Evolutionary conservation across 1,140 invertebrate genomes (phyloP).

Genomic region (Leguminivora glycinivorella): DNA sequence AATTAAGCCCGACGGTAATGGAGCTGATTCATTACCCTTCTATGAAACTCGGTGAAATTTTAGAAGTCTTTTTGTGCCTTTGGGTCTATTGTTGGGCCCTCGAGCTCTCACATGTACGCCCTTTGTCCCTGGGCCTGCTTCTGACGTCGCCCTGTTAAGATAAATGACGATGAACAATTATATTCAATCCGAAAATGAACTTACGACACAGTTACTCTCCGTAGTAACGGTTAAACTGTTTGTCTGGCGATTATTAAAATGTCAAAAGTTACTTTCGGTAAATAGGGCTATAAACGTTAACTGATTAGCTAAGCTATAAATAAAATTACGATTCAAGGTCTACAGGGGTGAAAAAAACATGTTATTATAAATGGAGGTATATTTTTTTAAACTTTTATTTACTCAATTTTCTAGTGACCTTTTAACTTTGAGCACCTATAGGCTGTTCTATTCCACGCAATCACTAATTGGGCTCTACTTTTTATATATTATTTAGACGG

Average conservation of each 20-base stretch:
- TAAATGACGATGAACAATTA: slow-evolving; percentile 44
- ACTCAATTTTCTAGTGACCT: too few species aligned
- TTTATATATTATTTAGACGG: too few species aligned
- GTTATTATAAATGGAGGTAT: too few species aligned
- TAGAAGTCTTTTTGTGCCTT: slow-evolving; percentile 41
- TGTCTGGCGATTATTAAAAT: slow-evolving; percentile 16
- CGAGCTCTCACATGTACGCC: slow-evolving; percentile 40
- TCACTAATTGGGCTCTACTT: too few species aligned
- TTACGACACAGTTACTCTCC: slow-evolving; percentile 19
- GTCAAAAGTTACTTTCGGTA: slow-evolving; percentile 23
- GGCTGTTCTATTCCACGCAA: too few species aligned
- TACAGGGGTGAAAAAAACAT: too few species aligned
- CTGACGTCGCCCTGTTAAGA: slow-evolving; percentile 43
- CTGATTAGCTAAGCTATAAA: not conserved
- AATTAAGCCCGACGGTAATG: slow-evolving; percentile 20
- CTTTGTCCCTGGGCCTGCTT: slow-evolving; percentile 42
- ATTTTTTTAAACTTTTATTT: too few species aligned
- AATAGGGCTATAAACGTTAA: slow-evolving; percentile 1
- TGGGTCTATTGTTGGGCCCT: slow-evolving; percentile 39
- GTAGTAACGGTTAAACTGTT: slow-evolving; percentile 20
- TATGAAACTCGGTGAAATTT: slow-evolving; percentile 41
- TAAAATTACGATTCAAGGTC: not conserved
- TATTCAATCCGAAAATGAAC: slow-evolving; percentile 33
- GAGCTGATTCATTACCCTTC: slow-evolving; percentile 37
- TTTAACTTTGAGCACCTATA: too few species aligned